Conservation (phyloP, 1,140 invertebrate species). For the Macrostomum lignano region DNA sequence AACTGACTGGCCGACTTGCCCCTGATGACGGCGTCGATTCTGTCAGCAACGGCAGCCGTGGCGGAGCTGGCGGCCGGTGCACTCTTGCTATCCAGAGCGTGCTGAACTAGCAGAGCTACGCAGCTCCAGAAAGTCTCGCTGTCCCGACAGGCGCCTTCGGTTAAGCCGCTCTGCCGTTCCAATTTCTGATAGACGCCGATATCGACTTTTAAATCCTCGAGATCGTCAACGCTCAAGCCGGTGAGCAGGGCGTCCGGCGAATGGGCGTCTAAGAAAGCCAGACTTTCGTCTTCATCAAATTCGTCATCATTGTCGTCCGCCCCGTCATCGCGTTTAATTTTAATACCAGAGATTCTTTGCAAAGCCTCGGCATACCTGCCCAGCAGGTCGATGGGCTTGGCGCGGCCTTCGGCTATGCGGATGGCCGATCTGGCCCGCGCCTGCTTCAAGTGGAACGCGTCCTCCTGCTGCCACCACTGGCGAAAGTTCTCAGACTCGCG, state of each 20-base stretch:
- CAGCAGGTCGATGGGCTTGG: conserved; percentile 85
- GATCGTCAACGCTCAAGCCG: conserved; percentile 56
- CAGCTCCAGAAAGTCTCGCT: too few relatives aligned
- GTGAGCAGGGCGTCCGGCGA: conserved; percentile 3
- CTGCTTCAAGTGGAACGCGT: conserved; percentile 26
- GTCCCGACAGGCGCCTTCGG: too few relatives aligned
- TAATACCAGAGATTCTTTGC: too few relatives aligned
- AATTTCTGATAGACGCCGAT: conserved; percentile 50
- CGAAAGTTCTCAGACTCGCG: conserved; percentile 77
- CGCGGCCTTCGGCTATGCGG: conserved; percentile 69
- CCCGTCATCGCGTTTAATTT: conserved; percentile 31
- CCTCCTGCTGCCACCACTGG: conserved; percentile 71
- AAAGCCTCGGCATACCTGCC: conserved; percentile 77
- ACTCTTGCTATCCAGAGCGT: too few relatives aligned
- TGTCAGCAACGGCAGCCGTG: too few relatives aligned
- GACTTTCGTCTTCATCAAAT: conserved; percentile 1
- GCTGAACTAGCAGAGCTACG: too few relatives aligned
- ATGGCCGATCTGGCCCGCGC: conserved; percentile 55
- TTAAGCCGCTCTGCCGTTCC: too few relatives aligned
- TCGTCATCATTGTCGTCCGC: conserved; percentile 37
- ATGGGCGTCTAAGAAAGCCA: not conserved
- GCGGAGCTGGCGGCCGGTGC: too few relatives aligned
- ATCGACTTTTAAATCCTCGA: conserved; percentile 88
- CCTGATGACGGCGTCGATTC: too few relatives aligned
- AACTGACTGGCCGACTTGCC: too few relatives aligned